Evolutionary conservation across 2,888 invertebrate genomes (phyloP).

Genomic region (Himalopsyche japonica): DNA sequence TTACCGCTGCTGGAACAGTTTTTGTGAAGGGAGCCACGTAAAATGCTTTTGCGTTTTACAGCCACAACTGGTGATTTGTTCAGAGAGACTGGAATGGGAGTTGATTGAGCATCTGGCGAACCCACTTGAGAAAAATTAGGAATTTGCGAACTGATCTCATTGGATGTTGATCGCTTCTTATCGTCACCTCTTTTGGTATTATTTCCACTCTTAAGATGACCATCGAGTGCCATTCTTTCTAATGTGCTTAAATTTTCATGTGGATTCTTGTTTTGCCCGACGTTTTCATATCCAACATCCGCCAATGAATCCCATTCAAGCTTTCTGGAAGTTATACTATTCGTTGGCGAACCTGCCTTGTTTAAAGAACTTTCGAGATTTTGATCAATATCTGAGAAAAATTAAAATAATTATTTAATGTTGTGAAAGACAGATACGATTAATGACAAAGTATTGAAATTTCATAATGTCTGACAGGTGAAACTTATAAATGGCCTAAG

Average conservation of each 20-base stretch:
- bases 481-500: no score
- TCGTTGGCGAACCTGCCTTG: conserved; percentile 68
- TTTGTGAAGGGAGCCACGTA: not conserved
- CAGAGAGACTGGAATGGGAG: conserved; percentile 46
- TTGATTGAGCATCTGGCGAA: conserved; percentile 60
- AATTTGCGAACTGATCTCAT: not conserved
- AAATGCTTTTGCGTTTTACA: not conserved
- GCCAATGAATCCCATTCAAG: conserved; percentile 83
- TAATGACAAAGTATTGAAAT: no score
- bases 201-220: conserved; percentile 40
- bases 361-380: conserved; percentile 42
- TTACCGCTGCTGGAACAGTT: not conserved
- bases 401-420: conserved; percentile 10
- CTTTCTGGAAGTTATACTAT: conserved; percentile 73
- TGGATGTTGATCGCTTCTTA: not conserved
- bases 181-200: not conserved
- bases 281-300: conserved; percentile 78
- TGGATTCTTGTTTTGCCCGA: conserved; percentile 58
- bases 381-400: conserved; percentile 43
- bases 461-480: no score
- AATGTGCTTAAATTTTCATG: conserved; percentile 62
- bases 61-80: not conserved
- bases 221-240: conserved; percentile 64
- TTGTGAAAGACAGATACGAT: no score
- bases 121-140: conserved; percentile 49